phyloP scores from a whole-genome alignment of 2,797 vertebrate genomes.

The Takifugu rubripes region DNA sequence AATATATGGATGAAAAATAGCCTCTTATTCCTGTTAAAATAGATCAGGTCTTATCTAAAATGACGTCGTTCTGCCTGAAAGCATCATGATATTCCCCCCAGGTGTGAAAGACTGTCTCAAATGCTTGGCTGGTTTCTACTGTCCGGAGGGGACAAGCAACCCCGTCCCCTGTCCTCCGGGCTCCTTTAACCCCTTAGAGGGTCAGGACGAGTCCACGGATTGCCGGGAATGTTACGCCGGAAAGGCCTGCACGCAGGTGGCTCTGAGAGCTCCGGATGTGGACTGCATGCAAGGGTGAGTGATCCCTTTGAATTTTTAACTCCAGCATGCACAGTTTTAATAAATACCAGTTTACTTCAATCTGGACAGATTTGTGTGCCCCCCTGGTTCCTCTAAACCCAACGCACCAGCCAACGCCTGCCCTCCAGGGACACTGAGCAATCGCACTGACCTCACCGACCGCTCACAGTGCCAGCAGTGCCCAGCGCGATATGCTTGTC shows the following conservation, averaged over 20 bases:
- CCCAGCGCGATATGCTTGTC: slow-evolving; percentile 78
- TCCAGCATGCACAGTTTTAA: background rate
- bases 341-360: background rate
- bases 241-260: slow-evolving; percentile 84
- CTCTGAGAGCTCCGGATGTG: slow-evolving; percentile 78
- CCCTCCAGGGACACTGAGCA: slow-evolving; percentile 81
- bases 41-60: background rate
- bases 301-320: background rate
- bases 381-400: slow-evolving; percentile 80
- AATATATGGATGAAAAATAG: slow-evolving; percentile 4
- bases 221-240: slow-evolving; percentile 82
- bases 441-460: slow-evolving; percentile 76
- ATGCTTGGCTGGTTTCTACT: slow-evolving; percentile 85
- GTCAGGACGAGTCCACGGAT: slow-evolving; percentile 79
- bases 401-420: slow-evolving; percentile 76
- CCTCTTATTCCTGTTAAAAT: background rate
- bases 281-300: slow-evolving; percentile 81
- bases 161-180: slow-evolving; percentile 80
- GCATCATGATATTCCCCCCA: slow-evolving; percentile 36
- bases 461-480: slow-evolving; percentile 85
- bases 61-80: slow-evolving; percentile 2
- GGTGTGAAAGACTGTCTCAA: slow-evolving; percentile 79
- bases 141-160: slow-evolving; percentile 74
- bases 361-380: slow-evolving; percentile 77
- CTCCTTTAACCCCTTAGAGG: slow-evolving; percentile 78